These are phyloP conservation scores for Gibbula magus DNA, from an alignment of 2,888 invertebrate species.

Conservation along the genomic window DNA sequence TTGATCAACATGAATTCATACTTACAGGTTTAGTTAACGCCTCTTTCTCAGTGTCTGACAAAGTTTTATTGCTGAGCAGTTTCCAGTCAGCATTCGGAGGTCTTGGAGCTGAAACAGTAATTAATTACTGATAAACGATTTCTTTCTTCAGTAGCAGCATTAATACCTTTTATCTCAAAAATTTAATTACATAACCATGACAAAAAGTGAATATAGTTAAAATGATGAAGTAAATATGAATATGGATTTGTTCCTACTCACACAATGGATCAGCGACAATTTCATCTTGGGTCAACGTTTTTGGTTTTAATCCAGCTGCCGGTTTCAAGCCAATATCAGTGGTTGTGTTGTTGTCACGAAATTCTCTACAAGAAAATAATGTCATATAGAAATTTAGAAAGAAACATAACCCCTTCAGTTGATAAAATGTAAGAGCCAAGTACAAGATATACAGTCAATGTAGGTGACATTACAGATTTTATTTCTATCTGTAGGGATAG, in stretches of 20 bases:
- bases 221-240: no score
- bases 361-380: constrained; percentile 60
- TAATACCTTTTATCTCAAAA: background rate
- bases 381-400: background rate
- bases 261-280: constrained; percentile 66
- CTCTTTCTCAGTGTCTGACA: constrained; percentile 58
- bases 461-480: no score
- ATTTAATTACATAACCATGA: background rate
- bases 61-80: constrained; percentile 69
- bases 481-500: no score
- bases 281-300: constrained; percentile 66
- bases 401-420: no score
- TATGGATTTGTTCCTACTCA: constrained; percentile 44
- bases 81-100: constrained; percentile 71
- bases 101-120: constrained; percentile 58
- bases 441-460: no score
- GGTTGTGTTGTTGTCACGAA: constrained; percentile 64
- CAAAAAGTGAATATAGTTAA: background rate
- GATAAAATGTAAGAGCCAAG: no score
- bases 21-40: constrained; percentile 60
- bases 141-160: background rate
- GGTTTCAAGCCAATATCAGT: constrained; percentile 72
- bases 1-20: background rate
- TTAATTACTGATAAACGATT: background rate
- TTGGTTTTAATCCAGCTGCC: constrained; percentile 70